These are phyloP conservation scores for Polydrusus cervinus DNA, from an alignment of 2,888 invertebrate genomes.

Conservation along the genomic window DNA sequence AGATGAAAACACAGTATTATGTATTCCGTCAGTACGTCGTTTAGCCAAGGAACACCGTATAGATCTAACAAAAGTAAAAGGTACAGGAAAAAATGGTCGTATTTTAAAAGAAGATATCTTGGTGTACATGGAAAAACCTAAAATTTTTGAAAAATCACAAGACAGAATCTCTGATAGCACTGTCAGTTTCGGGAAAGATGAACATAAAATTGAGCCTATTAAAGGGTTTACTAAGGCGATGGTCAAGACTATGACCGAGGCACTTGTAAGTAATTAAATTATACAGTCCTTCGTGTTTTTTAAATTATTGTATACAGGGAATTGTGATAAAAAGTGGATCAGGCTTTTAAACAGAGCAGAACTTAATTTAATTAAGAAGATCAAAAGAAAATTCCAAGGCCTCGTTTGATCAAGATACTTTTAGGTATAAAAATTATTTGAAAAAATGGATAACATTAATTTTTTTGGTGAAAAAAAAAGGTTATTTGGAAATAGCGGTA, in stretches of 20 bases:
- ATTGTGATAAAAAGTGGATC: no score
- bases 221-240: conserved; percentile 92
- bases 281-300: background rate
- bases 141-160: conserved; percentile 32
- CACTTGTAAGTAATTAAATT: conserved; percentile 76
- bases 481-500: no score
- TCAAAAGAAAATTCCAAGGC: no score
- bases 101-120: conserved; percentile 97
- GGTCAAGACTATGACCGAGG: conserved; percentile 95
- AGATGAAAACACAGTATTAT: conserved; percentile 64
- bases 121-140: conserved; percentile 73
- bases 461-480: no score
- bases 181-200: background rate
- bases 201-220: conserved; percentile 75
- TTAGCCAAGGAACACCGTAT: conserved; percentile 93
- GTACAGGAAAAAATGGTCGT: conserved; percentile 91
- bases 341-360: no score
- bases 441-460: no score
- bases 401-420: no score
- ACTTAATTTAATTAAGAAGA: no score
- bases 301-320: no score
- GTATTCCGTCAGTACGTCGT: conserved; percentile 94
- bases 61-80: conserved; percentile 80
- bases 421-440: no score
- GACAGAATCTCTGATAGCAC: conserved; percentile 53